A percentile compares a stretch with the other conserved stretches of the same genome.
phyloP scores from a whole-genome alignment of 1,140 invertebrate species.

The Ylistrum balloti region DNA sequence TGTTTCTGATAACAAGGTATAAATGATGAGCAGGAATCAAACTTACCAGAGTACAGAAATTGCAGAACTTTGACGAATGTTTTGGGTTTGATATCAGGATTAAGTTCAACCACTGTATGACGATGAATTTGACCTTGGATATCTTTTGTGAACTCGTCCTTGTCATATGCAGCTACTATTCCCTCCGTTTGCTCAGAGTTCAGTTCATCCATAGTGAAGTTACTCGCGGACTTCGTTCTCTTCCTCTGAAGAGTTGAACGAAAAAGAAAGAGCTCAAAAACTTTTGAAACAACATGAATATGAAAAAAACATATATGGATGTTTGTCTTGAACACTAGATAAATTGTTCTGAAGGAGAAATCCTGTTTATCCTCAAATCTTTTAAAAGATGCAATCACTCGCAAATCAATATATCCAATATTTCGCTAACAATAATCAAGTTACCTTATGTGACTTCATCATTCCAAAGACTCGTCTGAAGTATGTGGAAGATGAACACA shows the following conservation, averaged over 20 bases:
- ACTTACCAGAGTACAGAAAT: conserved; percentile 78
- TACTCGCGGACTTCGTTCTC: conserved; percentile 66
- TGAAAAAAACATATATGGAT: too few species aligned
- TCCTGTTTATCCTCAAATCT: too few species aligned
- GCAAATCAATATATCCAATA: too few species aligned
- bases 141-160: conserved; percentile 40
- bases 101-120: conserved; percentile 67
- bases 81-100: conserved; percentile 70
- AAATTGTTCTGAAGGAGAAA: too few species aligned
- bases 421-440: too few species aligned
- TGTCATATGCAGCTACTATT: conserved; percentile 65
- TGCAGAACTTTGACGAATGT: conserved; percentile 76
- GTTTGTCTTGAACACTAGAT: too few species aligned
- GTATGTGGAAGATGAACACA: conserved; percentile 75
- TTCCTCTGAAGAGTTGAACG: conserved; percentile 59
- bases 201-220: conserved; percentile 68
- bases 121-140: neutral
- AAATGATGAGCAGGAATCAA: too few species aligned
- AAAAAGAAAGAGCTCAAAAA: too few species aligned
- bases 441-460: neutral
- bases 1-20: too few species aligned
- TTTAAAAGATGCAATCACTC: too few species aligned
- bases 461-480: conserved; percentile 69
- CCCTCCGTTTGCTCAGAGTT: conserved; percentile 71
- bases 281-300: too few species aligned